Evolutionary conservation across 2,888 invertebrate genomes (phyloP).

Genomic region (Epinotia ramella): DNA sequence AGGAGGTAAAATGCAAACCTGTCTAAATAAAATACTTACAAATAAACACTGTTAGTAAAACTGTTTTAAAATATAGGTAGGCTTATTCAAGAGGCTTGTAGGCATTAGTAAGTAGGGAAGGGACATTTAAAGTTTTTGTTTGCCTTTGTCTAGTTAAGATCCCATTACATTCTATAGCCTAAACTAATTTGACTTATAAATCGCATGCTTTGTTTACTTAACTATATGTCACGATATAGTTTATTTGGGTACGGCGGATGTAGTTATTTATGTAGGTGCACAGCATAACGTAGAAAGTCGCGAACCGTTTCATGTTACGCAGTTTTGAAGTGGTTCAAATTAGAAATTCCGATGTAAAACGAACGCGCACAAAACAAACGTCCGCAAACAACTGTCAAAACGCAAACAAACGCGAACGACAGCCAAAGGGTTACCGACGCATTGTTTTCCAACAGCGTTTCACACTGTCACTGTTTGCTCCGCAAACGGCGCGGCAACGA

Average conservation of each 20-base stretch:
- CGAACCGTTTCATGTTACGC: constrained; percentile 1
- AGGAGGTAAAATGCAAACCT: not conserved
- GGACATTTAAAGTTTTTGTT: not conserved
- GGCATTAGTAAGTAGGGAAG: not conserved
- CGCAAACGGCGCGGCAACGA: constrained; percentile 76
- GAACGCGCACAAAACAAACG: constrained; percentile 25
- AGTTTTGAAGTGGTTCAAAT: constrained; percentile 19
- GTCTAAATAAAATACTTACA: not conserved
- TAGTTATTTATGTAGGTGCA: not conserved
- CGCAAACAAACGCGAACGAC: constrained; percentile 61
- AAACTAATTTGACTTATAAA: not conserved
- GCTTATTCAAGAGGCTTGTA: no score
- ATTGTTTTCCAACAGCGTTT: constrained; percentile 60
- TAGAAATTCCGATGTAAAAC: constrained; percentile 11
- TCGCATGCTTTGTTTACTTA: not conserved
- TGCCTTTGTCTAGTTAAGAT: not conserved
- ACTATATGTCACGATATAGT: not conserved
- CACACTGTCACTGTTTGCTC: constrained; percentile 70
- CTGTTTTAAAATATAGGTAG: not conserved
- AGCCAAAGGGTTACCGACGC: constrained; percentile 69
- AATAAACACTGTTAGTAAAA: not conserved
- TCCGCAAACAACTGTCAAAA: constrained; percentile 67
- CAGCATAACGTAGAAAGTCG: constrained; percentile 1
- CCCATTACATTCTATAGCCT: not conserved
- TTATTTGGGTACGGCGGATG: not conserved